These are phyloP conservation scores for Centropus bengalensis DNA, from an alignment of 2,113 vertebrate species.

Conservation along the genomic window DNA sequence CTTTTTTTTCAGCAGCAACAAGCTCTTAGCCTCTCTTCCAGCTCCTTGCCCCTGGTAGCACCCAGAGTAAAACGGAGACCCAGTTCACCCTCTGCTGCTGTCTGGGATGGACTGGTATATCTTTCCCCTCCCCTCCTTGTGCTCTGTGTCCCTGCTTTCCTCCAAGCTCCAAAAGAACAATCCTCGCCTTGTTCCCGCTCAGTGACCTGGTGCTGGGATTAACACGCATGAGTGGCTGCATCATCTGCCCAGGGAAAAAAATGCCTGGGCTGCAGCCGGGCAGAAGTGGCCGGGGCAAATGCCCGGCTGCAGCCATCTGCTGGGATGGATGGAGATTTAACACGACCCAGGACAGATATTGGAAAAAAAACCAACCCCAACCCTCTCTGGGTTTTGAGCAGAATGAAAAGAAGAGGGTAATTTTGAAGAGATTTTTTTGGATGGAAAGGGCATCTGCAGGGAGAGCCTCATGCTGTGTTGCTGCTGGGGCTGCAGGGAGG, in stretches of 20 bases:
- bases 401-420: not conserved
- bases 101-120: fast-evolving
- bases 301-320: fast-evolving
- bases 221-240: not conserved
- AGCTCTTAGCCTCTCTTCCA: not conserved
- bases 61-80: fast-evolving
- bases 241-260: not conserved
- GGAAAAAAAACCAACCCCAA: fast-evolving
- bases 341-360: fast-evolving
- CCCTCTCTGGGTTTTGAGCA: not conserved
- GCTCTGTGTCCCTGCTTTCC: not conserved
- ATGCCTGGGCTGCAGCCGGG: fast-evolving
- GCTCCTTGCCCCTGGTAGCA: not conserved
- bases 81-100: not conserved
- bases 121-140: not conserved
- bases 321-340: no score
- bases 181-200: slow-evolving; percentile 51
- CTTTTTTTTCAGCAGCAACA: not conserved
- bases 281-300: fast-evolving
- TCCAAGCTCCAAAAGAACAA: not conserved
- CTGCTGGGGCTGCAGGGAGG: not conserved
- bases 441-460: not conserved
- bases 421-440: no score
- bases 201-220: slow-evolving; percentile 20
- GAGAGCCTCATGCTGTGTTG: fast-evolving